phyloP scores from a whole-genome alignment of 2,797 vertebrate species.

The Brachymystax lenok region DNA sequence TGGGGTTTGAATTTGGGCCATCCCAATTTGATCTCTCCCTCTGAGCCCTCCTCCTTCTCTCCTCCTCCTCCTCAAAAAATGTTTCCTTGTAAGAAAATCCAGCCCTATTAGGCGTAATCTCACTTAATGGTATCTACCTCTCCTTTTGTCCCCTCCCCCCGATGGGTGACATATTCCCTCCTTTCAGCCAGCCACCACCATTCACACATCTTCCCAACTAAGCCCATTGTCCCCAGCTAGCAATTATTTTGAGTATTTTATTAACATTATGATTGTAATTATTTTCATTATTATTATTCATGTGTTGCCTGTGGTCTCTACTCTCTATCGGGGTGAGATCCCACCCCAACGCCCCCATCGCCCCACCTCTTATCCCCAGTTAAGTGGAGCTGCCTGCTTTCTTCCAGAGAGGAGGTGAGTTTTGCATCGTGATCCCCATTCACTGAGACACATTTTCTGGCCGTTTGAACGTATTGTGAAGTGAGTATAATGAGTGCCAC shows the following conservation, averaged over 20 bases:
- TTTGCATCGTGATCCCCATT: slow-evolving; percentile 82
- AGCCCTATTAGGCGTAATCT: slow-evolving; percentile 97
- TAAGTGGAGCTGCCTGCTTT: slow-evolving; percentile 80
- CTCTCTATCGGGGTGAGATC: neutral
- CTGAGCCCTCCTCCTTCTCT: slow-evolving; percentile 69
- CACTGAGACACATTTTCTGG: slow-evolving; percentile 94
- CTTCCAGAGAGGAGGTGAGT: slow-evolving; percentile 58
- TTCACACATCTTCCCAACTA: slow-evolving; percentile 87
- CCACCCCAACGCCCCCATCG: slow-evolving; percentile 58
- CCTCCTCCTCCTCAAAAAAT: slow-evolving; percentile 40
- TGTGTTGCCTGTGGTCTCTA: slow-evolving; percentile 82
- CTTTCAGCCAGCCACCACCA: slow-evolving; percentile 86
- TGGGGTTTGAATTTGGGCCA: slow-evolving; percentile 80
- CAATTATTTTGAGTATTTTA: slow-evolving; percentile 96
- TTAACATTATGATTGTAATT: slow-evolving; percentile 91
- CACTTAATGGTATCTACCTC: slow-evolving; percentile 96
- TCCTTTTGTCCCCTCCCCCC: slow-evolving; percentile 87
- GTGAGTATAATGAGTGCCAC: slow-evolving; percentile 70
- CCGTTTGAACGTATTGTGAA: slow-evolving; percentile 95
- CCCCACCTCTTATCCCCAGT: slow-evolving; percentile 57
- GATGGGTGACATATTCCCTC: slow-evolving; percentile 92
- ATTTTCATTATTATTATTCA: slow-evolving; percentile 84
- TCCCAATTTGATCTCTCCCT: slow-evolving; percentile 92
- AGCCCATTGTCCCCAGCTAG: slow-evolving; percentile 84
- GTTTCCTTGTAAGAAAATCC: slow-evolving; percentile 90